Base-by-base conservation (phyloP, 2,797 vertebrate species). In the Catamblyrhynchus diadema region DNA sequence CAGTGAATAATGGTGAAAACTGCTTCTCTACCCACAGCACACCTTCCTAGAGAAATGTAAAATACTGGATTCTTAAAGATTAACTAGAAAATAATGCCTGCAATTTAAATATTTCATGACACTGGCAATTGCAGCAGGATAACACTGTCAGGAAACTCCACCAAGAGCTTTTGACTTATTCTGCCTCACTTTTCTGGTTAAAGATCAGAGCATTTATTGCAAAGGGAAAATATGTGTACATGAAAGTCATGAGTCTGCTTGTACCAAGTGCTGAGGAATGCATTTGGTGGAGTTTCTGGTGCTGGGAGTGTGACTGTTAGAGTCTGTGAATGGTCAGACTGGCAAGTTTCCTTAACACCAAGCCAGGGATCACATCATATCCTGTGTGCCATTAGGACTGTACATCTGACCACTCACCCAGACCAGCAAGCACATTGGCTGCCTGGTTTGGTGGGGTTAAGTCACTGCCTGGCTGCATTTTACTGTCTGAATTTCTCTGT, bases 131-230 rank as follows among this genome's bases (percentile, higher is more conserved):
- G 23, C 44, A 60, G 65, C 27, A 59, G 35, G 56, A 37, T 80
- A 41, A 79, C 3, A 1, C 51, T 60, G 61, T 56, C 10, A 8
- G 72, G 33, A 66, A 73, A 67, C 50, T 64, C 42, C 19, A 39
- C 21, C 1, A 4, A 37, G 74, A 75, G 12, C 23, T 61, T 27
- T 44, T 81, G 65, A 18, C 19, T 73, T 0, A 0, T 72, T 86
- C 42, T 74, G 67, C 27, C 24, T 35, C 47, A 39, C 32, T 53
- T 82, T 82, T 39, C 51, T 60, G 27, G 62, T 59, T 47, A 27
- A 33, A 80, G 64, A 64, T 60, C 57, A 71, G 44, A 56, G 41
- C 14, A 23, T 51, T 85, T 57, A 45, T 11, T 77, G 44, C 33
- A 67, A 48, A 77, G 33, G 48, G 45, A 72, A 95, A 44, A 50